A percentile compares a stretch with the other conserved stretches of the same genome.
phyloP scores from a whole-genome alignment of 2,113 vertebrate genomes.

The Cervus canadensis region DNA sequence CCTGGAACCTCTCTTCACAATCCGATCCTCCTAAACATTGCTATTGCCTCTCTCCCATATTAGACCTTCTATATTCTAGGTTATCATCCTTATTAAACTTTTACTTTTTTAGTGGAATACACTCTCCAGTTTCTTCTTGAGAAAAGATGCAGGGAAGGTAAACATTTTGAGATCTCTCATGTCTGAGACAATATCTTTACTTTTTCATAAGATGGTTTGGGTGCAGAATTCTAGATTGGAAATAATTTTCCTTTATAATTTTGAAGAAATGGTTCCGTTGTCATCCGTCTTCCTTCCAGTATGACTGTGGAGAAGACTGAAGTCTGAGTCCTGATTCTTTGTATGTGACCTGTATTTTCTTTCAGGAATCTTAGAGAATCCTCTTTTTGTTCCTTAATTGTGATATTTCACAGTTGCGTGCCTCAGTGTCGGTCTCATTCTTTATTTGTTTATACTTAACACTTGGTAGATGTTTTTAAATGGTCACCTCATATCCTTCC shows the following conservation, averaged over 20 bases:
- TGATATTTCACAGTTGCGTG: neutral
- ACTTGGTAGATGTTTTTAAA: neutral
- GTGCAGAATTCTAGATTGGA: neutral
- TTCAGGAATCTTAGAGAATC: neutral
- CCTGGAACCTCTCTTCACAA: neutral
- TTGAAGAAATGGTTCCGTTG: neutral
- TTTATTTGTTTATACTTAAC: neutral
- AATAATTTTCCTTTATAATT: conserved; percentile 2
- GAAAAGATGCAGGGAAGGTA: neutral
- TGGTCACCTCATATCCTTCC: neutral
- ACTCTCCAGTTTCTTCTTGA: neutral
- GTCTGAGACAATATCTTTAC: neutral
- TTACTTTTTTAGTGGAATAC: neutral
- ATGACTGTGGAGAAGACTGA: neutral
- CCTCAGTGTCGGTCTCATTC: neutral
- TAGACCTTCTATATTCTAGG: neutral
- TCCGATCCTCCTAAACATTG: neutral
- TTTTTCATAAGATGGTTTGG: neutral
- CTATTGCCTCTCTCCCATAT: neutral
- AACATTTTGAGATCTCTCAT: neutral
- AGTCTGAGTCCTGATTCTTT: neutral
- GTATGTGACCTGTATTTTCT: neutral
- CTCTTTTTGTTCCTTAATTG: neutral
- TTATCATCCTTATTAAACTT: neutral
- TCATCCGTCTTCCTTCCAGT: neutral